phyloP scores from a whole-genome alignment of 1,140 invertebrate genomes.

The Polypedilum vanderplanki region DNA sequence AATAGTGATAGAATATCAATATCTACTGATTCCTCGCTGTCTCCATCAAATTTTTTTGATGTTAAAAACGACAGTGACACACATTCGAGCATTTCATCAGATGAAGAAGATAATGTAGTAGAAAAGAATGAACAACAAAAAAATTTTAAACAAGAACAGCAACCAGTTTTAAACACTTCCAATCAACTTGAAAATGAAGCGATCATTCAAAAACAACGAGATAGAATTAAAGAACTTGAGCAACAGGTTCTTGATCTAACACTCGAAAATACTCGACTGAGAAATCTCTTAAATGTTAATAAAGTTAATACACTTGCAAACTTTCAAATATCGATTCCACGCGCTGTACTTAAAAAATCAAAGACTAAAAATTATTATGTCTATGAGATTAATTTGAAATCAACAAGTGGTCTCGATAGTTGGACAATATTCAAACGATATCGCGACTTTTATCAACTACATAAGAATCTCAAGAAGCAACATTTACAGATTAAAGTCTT shows the following conservation, averaged over 20 bases:
- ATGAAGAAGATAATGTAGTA: not conserved
- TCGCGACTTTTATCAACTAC: not conserved
- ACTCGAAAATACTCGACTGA: conserved; percentile 3
- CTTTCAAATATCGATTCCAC: conserved; percentile 19
- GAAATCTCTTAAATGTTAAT: not conserved
- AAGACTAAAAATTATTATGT: conserved; percentile 20
- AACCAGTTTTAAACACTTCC: not conserved
- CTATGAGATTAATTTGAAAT: not conserved
- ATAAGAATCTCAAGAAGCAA: not conserved
- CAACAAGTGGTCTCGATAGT: not conserved
- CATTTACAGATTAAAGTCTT: conserved; percentile 4
- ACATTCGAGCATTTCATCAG: not conserved
- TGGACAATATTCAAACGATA: conserved; percentile 22
- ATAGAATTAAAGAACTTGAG: conserved; percentile 5
- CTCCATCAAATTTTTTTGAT: not conserved
- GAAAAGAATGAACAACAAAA: not conserved
- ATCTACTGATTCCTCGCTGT: not conserved
- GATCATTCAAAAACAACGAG: conserved; percentile 12
- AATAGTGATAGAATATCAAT: not conserved
- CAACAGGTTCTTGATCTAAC: not conserved
- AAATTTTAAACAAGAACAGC: not conserved
- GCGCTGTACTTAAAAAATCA: not conserved
- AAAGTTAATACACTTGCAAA: not conserved
- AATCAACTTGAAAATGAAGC: conserved; percentile 18
- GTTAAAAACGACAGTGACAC: conserved; percentile 8